phyloP scores from a whole-genome alignment of 2,113 vertebrate species.

The Zeus faber region DNA sequence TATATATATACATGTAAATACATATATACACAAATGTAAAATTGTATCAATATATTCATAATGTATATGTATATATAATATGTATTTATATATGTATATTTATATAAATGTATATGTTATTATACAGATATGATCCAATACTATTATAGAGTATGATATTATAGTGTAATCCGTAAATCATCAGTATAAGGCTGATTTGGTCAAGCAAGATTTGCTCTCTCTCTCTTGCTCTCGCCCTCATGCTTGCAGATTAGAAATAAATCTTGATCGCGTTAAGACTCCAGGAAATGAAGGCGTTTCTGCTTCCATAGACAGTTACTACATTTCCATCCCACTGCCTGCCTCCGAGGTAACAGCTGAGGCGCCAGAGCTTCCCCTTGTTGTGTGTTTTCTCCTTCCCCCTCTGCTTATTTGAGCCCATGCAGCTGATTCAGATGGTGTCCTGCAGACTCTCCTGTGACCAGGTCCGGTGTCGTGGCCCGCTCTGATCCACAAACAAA shows the following conservation, averaged over 20 bases:
- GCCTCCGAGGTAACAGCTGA: conserved; percentile 34
- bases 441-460: too few species aligned
- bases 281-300: conserved; percentile 47
- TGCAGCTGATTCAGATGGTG: too few species aligned
- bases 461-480: too few species aligned
- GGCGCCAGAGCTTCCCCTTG: conserved; percentile 45
- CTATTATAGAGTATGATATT: background rate
- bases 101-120: too few species aligned
- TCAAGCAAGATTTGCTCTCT: conserved; percentile 4
- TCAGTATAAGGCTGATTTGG: too few species aligned
- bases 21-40: too few species aligned
- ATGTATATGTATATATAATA: background rate
- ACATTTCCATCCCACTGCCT: conserved; percentile 47
- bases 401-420: conserved; percentile 47
- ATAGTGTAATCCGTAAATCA: too few species aligned
- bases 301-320: conserved; percentile 59
- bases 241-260: conserved; percentile 41
- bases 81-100: background rate
- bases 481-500: too few species aligned
- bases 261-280: conserved; percentile 44
- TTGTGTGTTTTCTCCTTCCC: conserved; percentile 30
- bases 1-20: too few species aligned
- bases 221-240: conserved; percentile 14
- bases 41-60: background rate
- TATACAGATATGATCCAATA: too few species aligned